Conservation (phyloP, 2,797 vertebrate species). For the Ambastaia sidthimunki region DNA sequence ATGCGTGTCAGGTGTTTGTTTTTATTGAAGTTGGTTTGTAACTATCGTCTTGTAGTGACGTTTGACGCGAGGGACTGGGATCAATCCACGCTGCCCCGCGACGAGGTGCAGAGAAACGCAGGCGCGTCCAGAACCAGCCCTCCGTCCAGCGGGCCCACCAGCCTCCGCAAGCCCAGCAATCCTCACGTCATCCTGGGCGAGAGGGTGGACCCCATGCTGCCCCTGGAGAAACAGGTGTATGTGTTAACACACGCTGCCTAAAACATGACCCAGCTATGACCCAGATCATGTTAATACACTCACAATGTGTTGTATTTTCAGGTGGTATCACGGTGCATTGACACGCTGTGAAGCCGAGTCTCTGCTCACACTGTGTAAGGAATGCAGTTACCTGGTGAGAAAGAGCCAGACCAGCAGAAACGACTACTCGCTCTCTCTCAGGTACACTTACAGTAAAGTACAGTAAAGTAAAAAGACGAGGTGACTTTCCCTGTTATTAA, state of each 20-base stretch:
- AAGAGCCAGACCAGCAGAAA: slow-evolving; percentile 88
- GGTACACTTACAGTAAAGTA: slow-evolving; percentile 73
- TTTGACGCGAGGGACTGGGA: slow-evolving; percentile 89
- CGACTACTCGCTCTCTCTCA: slow-evolving; percentile 91
- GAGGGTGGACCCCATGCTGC: slow-evolving; percentile 83
- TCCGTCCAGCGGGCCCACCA: slow-evolving; percentile 57
- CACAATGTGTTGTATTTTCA: slow-evolving; percentile 56
- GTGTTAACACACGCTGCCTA: slow-evolving; percentile 53
- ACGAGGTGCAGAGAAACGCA: slow-evolving; percentile 66
- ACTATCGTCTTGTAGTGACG: slow-evolving; percentile 77
- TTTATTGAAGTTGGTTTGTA: slow-evolving; percentile 26
- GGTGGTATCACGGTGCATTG: slow-evolving; percentile 94
- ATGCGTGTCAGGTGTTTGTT: too few relatives aligned
- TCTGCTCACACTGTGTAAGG: slow-evolving; percentile 89
- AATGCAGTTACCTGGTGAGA: slow-evolving; percentile 94
- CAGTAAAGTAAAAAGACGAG: too few relatives aligned
- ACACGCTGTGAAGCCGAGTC: slow-evolving; percentile 87
- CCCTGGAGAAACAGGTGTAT: slow-evolving; percentile 92
- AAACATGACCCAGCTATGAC: too few relatives aligned
- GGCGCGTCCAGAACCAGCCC: slow-evolving; percentile 58
- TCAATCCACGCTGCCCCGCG: slow-evolving; percentile 70
- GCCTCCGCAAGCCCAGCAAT: slow-evolving; percentile 72
- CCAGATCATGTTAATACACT: background rate
- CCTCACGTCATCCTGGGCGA: slow-evolving; percentile 80
- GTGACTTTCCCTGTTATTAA: too few relatives aligned